Evolutionary conservation across 2,113 vertebrate species (phyloP), one percentile per base, ranked within the genome.

Genomic region (Ageneiosus marmoratus): DNA sequence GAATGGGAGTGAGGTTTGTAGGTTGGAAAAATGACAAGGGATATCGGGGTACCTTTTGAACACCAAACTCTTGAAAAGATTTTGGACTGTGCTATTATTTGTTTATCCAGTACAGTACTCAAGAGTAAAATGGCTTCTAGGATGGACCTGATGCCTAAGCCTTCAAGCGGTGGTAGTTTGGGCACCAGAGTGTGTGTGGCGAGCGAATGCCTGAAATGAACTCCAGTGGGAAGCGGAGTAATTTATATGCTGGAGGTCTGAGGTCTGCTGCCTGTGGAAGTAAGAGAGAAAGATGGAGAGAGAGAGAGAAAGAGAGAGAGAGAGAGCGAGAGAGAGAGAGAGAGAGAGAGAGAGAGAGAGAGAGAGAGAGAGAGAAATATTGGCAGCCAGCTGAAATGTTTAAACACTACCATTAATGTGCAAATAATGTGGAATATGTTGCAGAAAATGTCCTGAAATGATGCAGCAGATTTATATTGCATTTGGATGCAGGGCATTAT

Each of bases 291-390:
- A 56, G 24, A 83, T 62, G 20, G 41, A 55, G 32, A 37, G 32
- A 56, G 18, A 55, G 32, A 34, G 32, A 32, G 46, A 62, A 24
- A 9, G 65, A 70, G 1, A 20, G 53, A 56, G 24, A 77, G 51
- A 60, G 34, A 78, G n/a, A 62, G 37, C 62, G 77, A 63, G 41
- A 48, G 37, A 7, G 62, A 89, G 86, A 90, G 86, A 81, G 84
- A 85, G 65, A 67, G 4, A 48, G 2, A 34, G 10, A 77, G 80
- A 53, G 34, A 41, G n/a, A 8, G 78, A 16, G 55, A 48, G 18
- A 48, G 86, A 72, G 82, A 85, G 56, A 55, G 3, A 46, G 3
- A 51, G 12, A 78, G 79, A 65, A 24, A 56, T 16, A 13, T 22
- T 69, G 29, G 79, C 15, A 44, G 55, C 55, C 1, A 48, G n/a